Percentiles rank a stretch among this genome's conserved stretches.
Conservation (phyloP, 2,888 invertebrate species). For the Rhimphoctona megacephalus region DNA sequence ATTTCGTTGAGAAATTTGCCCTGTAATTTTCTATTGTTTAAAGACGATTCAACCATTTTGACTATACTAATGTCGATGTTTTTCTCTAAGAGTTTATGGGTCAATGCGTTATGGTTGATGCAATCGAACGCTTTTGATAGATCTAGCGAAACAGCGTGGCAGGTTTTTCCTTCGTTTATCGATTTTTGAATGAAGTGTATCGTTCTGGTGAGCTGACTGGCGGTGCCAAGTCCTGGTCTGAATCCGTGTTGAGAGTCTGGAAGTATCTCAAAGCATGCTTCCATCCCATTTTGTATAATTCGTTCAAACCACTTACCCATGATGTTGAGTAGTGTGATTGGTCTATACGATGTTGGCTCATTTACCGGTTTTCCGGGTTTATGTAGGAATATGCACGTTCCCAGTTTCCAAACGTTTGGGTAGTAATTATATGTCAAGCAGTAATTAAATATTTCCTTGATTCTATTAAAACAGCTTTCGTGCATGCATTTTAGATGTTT, state of each 20-base stretch:
- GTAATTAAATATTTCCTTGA: no score
- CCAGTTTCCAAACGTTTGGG: no score
- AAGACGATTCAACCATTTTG: constrained; percentile 49
- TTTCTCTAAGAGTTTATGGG: constrained; percentile 41
- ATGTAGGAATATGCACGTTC: no score
- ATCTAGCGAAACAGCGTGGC: constrained; percentile 30
- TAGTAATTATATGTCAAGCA: no score
- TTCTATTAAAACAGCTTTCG: no score
- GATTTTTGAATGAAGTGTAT: constrained; percentile 23
- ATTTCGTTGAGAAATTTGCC: constrained; percentile 32
- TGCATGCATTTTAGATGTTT: no score
- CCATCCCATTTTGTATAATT: constrained; percentile 35
- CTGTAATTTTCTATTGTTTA: constrained; percentile 33
- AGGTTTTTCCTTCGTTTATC: constrained; percentile 13
- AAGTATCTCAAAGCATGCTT: background rate
- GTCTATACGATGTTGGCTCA: constrained; percentile 30
- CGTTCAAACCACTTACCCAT: constrained; percentile 42
- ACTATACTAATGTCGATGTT: constrained; percentile 18
- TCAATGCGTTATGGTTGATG: constrained; percentile 37
- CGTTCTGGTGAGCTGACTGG: constrained; percentile 29
- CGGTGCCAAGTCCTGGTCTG: constrained; percentile 17
- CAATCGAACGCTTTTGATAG: constrained; percentile 54
- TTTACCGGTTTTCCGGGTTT: constrained; percentile 18
- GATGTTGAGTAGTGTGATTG: constrained; percentile 53
- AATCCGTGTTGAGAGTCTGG: constrained; percentile 45